These are phyloP conservation scores for Lycophotia porphyrea DNA, from an alignment of 2,888 invertebrate genomes.

Conservation along the genomic window DNA sequence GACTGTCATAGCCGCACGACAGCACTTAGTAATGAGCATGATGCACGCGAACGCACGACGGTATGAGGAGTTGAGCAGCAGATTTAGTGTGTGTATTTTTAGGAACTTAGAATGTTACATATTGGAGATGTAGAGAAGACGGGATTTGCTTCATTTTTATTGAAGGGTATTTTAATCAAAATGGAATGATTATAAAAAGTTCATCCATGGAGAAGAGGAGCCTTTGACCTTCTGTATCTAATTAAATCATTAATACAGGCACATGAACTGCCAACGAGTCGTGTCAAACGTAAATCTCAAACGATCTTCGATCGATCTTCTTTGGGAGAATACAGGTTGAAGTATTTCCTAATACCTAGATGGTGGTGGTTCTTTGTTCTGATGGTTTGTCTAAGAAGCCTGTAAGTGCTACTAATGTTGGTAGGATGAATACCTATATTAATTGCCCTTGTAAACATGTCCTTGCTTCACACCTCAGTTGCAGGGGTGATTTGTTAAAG, in stretches of 20 bases:
- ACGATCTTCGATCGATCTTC: neutral
- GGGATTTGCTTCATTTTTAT: neutral
- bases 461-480: slow-evolving; percentile 27
- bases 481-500: slow-evolving; percentile 49
- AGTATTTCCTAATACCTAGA: neutral
- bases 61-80: neutral
- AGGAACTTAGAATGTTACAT: neutral
- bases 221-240: neutral
- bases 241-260: neutral
- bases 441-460: slow-evolving; percentile 18
- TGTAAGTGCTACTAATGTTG: neutral
- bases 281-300: neutral
- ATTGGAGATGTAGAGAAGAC: neutral
- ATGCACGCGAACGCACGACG: slow-evolving; percentile 39
- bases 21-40: slow-evolving; percentile 23
- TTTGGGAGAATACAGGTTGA: neutral
- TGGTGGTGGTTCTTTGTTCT: neutral
- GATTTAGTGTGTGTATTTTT: neutral
- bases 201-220: too few relatives aligned
- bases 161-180: neutral
- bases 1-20: slow-evolving; percentile 46
- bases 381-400: neutral
- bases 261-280: neutral
- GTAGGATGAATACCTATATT: neutral
- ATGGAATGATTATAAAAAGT: neutral